Percentiles rank a stretch among this genome's conserved stretches.
Evolutionary conservation across 2,888 invertebrate genomes (phyloP).

Genomic region (Pandemis cinnamomeana): DNA sequence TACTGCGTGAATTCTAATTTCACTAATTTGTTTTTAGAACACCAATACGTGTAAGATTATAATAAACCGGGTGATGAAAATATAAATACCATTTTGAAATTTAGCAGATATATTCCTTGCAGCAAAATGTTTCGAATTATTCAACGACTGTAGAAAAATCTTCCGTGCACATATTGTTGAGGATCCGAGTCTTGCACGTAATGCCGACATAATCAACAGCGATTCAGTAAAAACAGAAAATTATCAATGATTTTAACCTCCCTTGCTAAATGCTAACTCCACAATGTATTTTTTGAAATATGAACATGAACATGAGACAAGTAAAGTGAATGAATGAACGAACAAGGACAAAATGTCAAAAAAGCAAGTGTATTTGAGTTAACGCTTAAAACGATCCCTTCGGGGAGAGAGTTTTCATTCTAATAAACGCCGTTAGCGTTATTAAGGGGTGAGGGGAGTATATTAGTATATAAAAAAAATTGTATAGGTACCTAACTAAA

Average conservation of each 20-base stretch:
- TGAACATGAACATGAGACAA: background rate
- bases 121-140: conserved; percentile 55
- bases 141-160: conserved; percentile 61
- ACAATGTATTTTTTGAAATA: conserved; percentile 13
- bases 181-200: conserved; percentile 61
- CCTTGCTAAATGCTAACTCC: background rate
- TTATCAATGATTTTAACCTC: conserved; percentile 20
- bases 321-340: background rate
- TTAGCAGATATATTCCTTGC: conserved; percentile 47
- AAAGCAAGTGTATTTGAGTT: conserved; percentile 17
- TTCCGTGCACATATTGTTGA: conserved; percentile 59
- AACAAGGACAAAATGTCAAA: conserved; percentile 10
- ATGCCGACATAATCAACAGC: conserved; percentile 63
- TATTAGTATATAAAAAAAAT: no score
- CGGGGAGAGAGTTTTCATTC: no score
- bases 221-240: background rate
- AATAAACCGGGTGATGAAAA: background rate
- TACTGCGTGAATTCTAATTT: no score
- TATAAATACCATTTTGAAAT: conserved; percentile 47
- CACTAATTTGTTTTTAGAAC: no score
- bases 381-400: background rate
- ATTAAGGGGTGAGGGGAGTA: no score
- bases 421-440: no score
- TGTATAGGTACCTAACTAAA: no score
- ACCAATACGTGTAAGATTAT: background rate